Evolutionary conservation across 2,113 vertebrate species (phyloP).

Genomic region (Platysternon megacephalum): DNA sequence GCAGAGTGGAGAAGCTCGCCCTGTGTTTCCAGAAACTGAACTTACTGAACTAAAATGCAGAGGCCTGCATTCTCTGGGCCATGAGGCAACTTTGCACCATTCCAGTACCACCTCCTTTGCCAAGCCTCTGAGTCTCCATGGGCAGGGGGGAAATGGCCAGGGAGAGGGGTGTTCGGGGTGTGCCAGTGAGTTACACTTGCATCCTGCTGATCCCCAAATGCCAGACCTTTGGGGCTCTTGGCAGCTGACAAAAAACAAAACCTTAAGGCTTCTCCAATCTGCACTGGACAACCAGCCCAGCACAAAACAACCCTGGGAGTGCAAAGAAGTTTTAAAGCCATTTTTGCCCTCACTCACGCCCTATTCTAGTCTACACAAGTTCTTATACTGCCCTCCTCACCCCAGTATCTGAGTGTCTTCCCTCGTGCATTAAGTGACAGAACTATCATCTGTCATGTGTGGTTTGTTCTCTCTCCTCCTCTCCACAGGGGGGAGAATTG

Average conservation of each 20-base stretch:
- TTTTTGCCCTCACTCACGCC: neutral
- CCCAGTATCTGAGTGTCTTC: neutral
- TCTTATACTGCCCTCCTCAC: no score
- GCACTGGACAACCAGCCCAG: neutral
- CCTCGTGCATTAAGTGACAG: neutral
- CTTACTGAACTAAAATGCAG: neutral
- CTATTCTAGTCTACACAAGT: neutral
- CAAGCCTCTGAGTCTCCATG: neutral
- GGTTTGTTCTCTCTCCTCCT: neutral
- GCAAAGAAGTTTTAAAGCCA: neutral
- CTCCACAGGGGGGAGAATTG: neutral
- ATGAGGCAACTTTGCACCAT: neutral
- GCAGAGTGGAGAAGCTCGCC: neutral
- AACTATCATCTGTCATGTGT: neutral
- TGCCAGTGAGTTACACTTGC: neutral
- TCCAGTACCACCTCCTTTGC: neutral
- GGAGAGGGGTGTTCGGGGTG: neutral
- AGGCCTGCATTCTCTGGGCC: neutral
- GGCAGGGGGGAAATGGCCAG: neutral
- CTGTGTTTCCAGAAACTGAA: neutral
- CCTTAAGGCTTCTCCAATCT: neutral
- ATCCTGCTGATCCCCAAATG: neutral
- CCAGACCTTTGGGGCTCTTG: neutral
- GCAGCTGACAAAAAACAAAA: neutral
- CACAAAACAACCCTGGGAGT: neutral